Evolutionary conservation across 1,140 invertebrate genomes (phyloP).

Genomic region (Hycleus cichorii): DNA sequence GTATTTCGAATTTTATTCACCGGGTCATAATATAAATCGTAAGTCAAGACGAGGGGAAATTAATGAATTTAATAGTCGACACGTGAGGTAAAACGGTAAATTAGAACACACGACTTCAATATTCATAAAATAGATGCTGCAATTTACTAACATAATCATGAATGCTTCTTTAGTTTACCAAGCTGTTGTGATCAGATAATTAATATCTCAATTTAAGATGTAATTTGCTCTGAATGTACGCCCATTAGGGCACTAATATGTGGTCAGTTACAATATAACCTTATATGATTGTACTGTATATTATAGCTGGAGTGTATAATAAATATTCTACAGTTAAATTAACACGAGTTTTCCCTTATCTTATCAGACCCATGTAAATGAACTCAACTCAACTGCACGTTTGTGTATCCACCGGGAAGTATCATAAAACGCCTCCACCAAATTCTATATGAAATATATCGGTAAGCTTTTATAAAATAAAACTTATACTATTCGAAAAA

Average conservation of each 20-base stretch:
- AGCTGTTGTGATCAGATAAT: too few species aligned
- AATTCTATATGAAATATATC: constrained; percentile 3
- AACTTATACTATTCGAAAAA: background rate
- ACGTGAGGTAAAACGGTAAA: too few species aligned
- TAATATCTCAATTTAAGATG: constrained; percentile 7
- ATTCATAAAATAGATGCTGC: too few species aligned
- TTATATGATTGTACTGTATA: background rate
- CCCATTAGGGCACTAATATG: constrained; percentile 8
- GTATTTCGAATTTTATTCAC: too few species aligned
- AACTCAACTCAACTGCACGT: constrained; percentile 14
- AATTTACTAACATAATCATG: too few species aligned
- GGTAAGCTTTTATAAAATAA: background rate
- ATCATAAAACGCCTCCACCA: constrained; percentile 10
- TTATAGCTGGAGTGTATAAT: constrained; percentile 2
- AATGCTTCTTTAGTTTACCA: too few species aligned
- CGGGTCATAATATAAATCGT: too few species aligned
- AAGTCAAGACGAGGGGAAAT: too few species aligned
- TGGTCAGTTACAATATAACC: constrained; percentile 6
- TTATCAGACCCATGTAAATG: constrained; percentile 16
- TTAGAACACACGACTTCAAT: too few species aligned
- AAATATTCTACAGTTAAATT: constrained; percentile 21
- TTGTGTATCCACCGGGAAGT: constrained; percentile 11
- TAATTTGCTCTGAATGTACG: constrained; percentile 10
- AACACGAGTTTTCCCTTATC: constrained; percentile 22
- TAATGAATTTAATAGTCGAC: too few species aligned